Evolutionary conservation across 2,113 vertebrate genomes (phyloP).

Genomic region (Phalacrocorax carbo): DNA sequence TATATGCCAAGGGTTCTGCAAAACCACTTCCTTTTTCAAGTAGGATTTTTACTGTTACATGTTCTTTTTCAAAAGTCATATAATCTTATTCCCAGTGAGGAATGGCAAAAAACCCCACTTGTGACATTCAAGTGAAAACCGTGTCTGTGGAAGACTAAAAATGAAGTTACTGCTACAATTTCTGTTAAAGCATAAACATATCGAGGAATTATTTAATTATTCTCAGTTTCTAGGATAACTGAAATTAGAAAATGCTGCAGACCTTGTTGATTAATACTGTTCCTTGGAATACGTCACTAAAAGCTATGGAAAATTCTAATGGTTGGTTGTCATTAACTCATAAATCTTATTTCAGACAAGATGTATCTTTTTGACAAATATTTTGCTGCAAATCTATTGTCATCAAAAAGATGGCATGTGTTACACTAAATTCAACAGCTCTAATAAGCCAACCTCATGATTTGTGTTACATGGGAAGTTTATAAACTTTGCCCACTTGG

Average conservation of each 20-base stretch:
- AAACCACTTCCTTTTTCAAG: not conserved
- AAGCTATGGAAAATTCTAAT: not conserved
- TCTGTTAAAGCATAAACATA: not conserved
- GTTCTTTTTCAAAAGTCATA: not conserved
- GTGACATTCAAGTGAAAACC: not conserved
- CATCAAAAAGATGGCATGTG: not conserved
- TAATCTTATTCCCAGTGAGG: not conserved
- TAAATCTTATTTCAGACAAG: not conserved
- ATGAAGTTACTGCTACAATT: not conserved
- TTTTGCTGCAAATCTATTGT: not conserved
- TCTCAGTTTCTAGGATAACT: not conserved
- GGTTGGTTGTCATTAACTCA: not conserved
- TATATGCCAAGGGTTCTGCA: not conserved
- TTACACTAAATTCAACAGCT: not conserved
- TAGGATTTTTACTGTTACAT: not conserved
- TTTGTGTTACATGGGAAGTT: not conserved
- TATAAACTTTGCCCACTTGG: not conserved
- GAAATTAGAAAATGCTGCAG: not conserved
- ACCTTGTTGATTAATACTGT: not conserved
- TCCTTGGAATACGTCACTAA: not conserved
- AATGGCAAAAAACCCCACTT: not conserved
- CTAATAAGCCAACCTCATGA: not conserved
- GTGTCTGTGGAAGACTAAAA: not conserved
- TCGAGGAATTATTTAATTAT: not conserved
- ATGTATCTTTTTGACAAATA: not conserved